A percentile compares a stretch with the other conserved stretches of the same genome.
Conservation (phyloP, 2,797 vertebrate genomes). For the Esox lucius region DNA sequence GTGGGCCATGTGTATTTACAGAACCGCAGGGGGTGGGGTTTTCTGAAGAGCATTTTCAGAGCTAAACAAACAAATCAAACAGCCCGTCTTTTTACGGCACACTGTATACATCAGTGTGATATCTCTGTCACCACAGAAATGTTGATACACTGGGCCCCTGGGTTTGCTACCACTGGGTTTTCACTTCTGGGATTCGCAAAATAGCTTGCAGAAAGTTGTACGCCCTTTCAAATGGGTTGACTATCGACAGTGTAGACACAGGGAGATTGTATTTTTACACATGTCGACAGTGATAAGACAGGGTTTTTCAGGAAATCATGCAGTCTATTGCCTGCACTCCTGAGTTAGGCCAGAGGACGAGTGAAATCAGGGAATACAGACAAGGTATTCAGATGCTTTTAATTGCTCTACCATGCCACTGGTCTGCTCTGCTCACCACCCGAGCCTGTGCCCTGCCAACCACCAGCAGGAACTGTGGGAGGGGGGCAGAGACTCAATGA, state of each 20-base stretch:
- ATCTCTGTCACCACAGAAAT: constrained; percentile 54
- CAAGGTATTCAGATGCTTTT: constrained; percentile 38
- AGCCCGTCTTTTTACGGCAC: constrained; percentile 45
- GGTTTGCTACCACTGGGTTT: constrained; percentile 53
- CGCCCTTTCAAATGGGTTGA: constrained; percentile 49
- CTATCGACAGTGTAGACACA: constrained; percentile 17
- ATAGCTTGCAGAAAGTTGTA: constrained; percentile 52
- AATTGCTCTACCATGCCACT: constrained; percentile 63
- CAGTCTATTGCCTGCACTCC: constrained; percentile 14
- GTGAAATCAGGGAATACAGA: constrained; percentile 42
- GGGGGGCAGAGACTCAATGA: constrained; percentile 6
- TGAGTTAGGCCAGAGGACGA: constrained; percentile 25
- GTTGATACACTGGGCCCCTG: constrained; percentile 34
- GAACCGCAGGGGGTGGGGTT: constrained; percentile 44
- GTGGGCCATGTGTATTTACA: constrained; percentile 61
- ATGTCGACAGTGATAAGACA: constrained; percentile 29
- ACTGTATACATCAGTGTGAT: constrained; percentile 53
- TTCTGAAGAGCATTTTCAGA: constrained; percentile 44
- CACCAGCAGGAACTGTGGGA: constrained; percentile 22
- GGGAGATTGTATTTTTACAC: constrained; percentile 23
- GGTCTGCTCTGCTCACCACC: constrained; percentile 19
- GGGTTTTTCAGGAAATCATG: constrained; percentile 21
- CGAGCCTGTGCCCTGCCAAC: constrained; percentile 45
- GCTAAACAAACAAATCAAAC: constrained; percentile 70
- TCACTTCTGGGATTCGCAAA: constrained; percentile 14